Percentiles rank a stretch among this genome's conserved stretches.
These are phyloP conservation scores for Myotis brandtii DNA, from an alignment of 2,113 vertebrate genomes.

Conservation along the genomic window DNA sequence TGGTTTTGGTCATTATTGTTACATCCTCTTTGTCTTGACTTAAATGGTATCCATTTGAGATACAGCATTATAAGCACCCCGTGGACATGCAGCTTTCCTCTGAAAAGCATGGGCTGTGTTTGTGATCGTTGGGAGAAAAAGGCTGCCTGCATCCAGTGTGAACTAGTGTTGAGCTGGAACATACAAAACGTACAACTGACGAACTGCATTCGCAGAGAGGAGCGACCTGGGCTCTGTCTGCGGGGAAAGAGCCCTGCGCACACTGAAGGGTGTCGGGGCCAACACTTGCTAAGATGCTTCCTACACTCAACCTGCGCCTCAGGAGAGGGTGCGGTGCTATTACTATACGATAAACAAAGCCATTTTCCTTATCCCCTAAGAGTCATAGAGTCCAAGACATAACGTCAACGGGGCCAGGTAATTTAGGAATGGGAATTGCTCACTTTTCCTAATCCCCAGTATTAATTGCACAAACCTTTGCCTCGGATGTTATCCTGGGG, in stretches of 20 bases:
- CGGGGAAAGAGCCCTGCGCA: not conserved
- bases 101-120: not conserved
- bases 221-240: not conserved
- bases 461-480: not conserved
- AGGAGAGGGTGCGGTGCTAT: rapidly evolving
- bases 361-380: not conserved
- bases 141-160: not conserved
- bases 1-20: not conserved
- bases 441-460: not conserved
- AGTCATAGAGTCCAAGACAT: not conserved
- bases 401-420: not conserved
- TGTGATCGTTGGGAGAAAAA: not conserved
- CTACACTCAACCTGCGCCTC: not conserved
- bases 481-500: not conserved
- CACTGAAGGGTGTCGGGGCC: not conserved
- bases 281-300: not conserved
- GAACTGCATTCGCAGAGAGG: not conserved
- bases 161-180: not conserved
- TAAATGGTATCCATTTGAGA: not conserved
- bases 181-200: rapidly evolving
- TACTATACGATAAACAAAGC: not conserved
- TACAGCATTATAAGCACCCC: not conserved
- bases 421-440: not conserved
- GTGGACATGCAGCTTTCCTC: not conserved
- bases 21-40: not conserved